phyloP scores from a whole-genome alignment of 1,140 invertebrate genomes.

The Aphelinus certus region DNA sequence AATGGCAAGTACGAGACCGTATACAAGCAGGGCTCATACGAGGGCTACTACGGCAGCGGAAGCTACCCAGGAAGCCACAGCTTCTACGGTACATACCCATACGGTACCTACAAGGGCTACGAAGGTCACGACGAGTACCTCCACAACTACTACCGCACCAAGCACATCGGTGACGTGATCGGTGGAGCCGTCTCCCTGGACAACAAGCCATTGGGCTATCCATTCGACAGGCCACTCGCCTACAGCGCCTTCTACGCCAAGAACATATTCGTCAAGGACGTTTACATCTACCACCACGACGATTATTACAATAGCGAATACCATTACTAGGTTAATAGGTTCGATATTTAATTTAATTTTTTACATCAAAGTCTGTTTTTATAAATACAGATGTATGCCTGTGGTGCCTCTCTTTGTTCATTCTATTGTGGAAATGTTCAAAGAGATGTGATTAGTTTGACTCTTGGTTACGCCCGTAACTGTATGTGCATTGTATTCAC shows the following conservation, averaged over 20 bases:
- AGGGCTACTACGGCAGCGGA: conserved; percentile 45
- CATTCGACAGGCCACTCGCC: conserved; percentile 63
- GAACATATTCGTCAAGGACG: conserved; percentile 62
- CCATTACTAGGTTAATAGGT: no score
- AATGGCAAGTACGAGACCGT: not conserved
- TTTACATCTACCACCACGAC: conserved; percentile 61
- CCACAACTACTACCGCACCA: conserved; percentile 50
- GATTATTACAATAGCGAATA: conserved; percentile 7
- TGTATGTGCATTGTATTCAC: no score
- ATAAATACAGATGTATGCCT: no score
- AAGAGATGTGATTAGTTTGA: no score
- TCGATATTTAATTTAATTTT: no score
- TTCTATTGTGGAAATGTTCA: no score
- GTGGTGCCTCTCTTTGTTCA: no score
- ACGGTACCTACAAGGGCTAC: conserved; percentile 25
- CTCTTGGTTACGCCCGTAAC: no score
- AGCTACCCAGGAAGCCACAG: conserved; percentile 49
- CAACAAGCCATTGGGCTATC: conserved; percentile 64
- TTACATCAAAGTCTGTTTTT: no score
- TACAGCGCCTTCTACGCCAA: conserved; percentile 56
- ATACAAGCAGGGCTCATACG: conserved; percentile 34
- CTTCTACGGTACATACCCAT: conserved; percentile 41
- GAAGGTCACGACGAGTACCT: conserved; percentile 42
- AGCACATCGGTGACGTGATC: conserved; percentile 52
- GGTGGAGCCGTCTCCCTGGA: conserved; percentile 59